These are phyloP conservation scores for Aphelenchoides avenae DNA, from an alignment of 1,140 invertebrate genomes.

Conservation along the genomic window DNA sequence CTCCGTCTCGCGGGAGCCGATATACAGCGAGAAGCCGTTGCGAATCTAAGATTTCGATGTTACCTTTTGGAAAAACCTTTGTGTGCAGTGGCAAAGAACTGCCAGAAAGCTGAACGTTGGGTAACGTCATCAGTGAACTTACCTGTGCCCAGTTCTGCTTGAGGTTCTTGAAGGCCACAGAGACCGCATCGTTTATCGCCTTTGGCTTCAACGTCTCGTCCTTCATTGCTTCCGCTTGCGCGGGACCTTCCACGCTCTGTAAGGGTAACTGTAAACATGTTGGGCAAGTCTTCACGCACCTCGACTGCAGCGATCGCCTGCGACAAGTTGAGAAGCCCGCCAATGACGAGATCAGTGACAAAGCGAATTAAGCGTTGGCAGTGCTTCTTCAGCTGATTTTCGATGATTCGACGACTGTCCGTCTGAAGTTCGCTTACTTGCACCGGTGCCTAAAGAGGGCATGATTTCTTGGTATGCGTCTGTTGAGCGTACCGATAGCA, in stretches of 20 bases:
- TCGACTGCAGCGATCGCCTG: neutral
- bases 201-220: slow-evolving; percentile 30
- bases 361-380: slow-evolving; percentile 45
- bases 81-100: neutral
- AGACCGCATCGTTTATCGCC: slow-evolving; percentile 32
- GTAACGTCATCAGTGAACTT: neutral
- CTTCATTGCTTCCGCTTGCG: slow-evolving; percentile 17
- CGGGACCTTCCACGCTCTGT: no score
- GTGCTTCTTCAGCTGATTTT: slow-evolving; percentile 42
- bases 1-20: slow-evolving; percentile 53
- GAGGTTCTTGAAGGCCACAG: slow-evolving; percentile 44
- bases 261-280: neutral
- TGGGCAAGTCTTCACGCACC: neutral
- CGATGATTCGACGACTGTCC: slow-evolving; percentile 53
- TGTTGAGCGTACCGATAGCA: slow-evolving; percentile 47
- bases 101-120: neutral
- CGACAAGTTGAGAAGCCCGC: slow-evolving; percentile 5
- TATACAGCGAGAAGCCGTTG: slow-evolving; percentile 49
- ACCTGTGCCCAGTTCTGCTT: slow-evolving; percentile 49
- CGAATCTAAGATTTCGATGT: slow-evolving; percentile 35
- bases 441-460: slow-evolving; percentile 46
- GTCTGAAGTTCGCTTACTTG: slow-evolving; percentile 52
- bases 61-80: neutral
- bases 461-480: slow-evolving; percentile 14
- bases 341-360: slow-evolving; percentile 36